Base-by-base conservation (phyloP, 2,797 vertebrate genomes). In the Scomberomorus guttatus region DNA sequence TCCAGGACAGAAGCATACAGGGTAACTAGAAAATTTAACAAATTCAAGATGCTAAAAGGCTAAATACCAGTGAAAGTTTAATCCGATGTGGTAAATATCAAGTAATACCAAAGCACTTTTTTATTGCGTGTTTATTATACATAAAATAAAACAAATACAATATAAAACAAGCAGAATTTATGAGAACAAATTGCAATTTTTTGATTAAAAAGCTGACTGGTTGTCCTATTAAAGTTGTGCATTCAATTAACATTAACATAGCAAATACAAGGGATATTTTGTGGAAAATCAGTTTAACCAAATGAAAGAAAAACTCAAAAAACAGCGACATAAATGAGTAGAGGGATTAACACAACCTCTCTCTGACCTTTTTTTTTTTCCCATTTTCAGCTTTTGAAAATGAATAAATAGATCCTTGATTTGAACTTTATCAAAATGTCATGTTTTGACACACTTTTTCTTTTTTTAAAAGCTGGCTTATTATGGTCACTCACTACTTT, bases 381-480 rank as follows among this genome's bases (percentile, higher is more conserved):
- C 2, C 51, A 4, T 60, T 57, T 62, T 27, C 48, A 34, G 6
- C 66, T 79, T 48, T 52, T 62, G 10, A 67, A 63, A 52, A 14
- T 12, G 34, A 34, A 34, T 34, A 34, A 34, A 10, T 34, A 18
- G 1, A 81, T 46, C 24, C 6, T 59, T 22, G 27, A 69, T 69
- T 48, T 67, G 11, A 66, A 77, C 25, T 50, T 46, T 61, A 17
- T 71, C 59, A 51, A 25, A 59, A 55, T 29, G 22, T 44, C 71
- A 25, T 63, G 48, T 61, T 68, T 60, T 62, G 37, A 59, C 63
- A 71, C 51, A 4, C 20, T 1, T 46, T 57, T 42, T 42, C 32
- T 69, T 58, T 46, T 51, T 48, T 58, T 64, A 15, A 74, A 77
- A 70, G 50, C 56, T 71, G 32, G 58, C 37, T 58, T 46, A 32